phyloP scores from a whole-genome alignment of 1,140 invertebrate species.

The Lepidurus couesii region DNA sequence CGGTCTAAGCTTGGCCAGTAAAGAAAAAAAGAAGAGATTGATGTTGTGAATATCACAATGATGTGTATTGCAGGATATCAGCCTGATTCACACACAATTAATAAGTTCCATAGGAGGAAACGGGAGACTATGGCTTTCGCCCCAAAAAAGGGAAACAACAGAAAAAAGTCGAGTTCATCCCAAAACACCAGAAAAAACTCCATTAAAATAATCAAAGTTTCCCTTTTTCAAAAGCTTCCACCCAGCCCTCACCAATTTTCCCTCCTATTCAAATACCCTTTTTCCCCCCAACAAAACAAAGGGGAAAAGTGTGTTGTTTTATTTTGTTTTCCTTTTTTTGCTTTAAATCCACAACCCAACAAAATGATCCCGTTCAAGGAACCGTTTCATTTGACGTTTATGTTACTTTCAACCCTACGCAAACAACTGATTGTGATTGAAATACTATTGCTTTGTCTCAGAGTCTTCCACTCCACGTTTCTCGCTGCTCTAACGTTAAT shows the following conservation, averaged over 20 bases:
- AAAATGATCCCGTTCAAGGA: not conserved
- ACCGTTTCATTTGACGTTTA: not conserved
- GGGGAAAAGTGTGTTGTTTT: not conserved
- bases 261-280: not conserved
- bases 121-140: not conserved
- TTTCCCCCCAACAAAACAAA: not conserved
- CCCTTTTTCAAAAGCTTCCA: not conserved
- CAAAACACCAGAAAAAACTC: not conserved
- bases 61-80: not conserved
- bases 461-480: not conserved
- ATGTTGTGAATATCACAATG: conserved; percentile 5
- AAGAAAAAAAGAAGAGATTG: too few relatives aligned
- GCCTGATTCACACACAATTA: not conserved
- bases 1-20: too few relatives aligned
- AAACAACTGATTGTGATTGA: conserved; percentile 19
- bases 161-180: not conserved
- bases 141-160: not conserved
- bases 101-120: conserved; percentile 11
- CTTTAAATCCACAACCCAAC: not conserved
- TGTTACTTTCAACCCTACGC: not conserved
- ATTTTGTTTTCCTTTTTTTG: not conserved
- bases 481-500: not conserved
- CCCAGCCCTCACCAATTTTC: not conserved
- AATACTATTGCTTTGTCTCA: conserved; percentile 7
- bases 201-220: not conserved